Base-by-base conservation (phyloP, 2,888 invertebrate species). In the Spilosoma lubricipeda region DNA sequence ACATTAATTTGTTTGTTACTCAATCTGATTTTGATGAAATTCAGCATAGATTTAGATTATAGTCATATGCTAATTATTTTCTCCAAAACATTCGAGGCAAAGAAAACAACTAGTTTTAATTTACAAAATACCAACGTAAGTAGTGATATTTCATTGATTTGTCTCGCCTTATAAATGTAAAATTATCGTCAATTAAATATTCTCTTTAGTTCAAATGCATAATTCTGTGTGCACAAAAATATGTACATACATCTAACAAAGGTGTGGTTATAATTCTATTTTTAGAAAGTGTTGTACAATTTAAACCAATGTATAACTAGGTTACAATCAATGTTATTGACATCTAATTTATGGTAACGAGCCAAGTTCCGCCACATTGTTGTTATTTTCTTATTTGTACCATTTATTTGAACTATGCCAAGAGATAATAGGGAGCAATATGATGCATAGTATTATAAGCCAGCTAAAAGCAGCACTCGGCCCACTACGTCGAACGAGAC, bases 401-500 rank as follows among this genome's bases (percentile, higher is more conserved):
- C 67, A 36, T 67, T 77, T 67, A 36, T 67, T 77, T 67, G 36
- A 79, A 81, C 76, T 75, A 75, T 76, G 77, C 78, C 78, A 79
- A 45, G 48, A 45, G 20, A 83, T 67, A 77, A 42, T 68, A 74
- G 76, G 74, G 69, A 74, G 67, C 65, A 36, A 67, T 72, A 65
- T 63, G 7, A 30, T 63, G 18, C 30, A 18, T 1, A 18, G 30
- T 30, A 63, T 63, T 18, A 18, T 15, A 63, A 30, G 30, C 45
- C 30, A 48, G 67, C 30, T 45, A 30, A 67, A 48, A 23, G 48
- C 48, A 63, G 63, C 15, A 15, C 9, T 59, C 27, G 59, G 59
- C 15, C 1, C 68, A 72, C 48, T 72, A 79, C 74, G 67, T 81
- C 72, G 72, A 80, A 82, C 78, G 77, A 81, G 79, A 87, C 85